phyloP scores from a whole-genome alignment of 1,140 invertebrate species.

The Drosophila paulistorum region DNA sequence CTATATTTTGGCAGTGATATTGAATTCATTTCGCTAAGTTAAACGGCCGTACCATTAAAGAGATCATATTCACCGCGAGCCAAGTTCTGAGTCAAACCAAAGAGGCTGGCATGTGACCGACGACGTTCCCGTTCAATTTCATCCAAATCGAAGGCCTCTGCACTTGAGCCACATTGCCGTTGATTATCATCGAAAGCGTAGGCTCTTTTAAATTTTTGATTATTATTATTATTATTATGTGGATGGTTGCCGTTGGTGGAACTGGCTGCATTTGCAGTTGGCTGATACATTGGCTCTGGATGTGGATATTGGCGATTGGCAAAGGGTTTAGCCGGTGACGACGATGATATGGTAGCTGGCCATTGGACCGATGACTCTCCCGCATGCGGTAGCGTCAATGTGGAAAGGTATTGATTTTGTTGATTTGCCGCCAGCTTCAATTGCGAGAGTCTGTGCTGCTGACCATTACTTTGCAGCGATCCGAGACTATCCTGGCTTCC shows the following conservation, averaged over 20 bases:
- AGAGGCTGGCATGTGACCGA: constrained; percentile 80
- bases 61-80: constrained; percentile 65
- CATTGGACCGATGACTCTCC: constrained; percentile 56
- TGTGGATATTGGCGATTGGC: constrained; percentile 39
- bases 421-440: constrained; percentile 54
- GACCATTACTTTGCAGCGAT: constrained; percentile 60
- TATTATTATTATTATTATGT: neutral
- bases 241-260: neutral
- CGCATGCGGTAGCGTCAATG: constrained; percentile 50
- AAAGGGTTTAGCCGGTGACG: constrained; percentile 71
- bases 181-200: constrained; percentile 78
- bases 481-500: constrained; percentile 65
- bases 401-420: constrained; percentile 63
- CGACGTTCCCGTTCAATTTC: constrained; percentile 76
- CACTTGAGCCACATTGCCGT: constrained; percentile 43
- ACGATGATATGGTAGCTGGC: constrained; percentile 78
- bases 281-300: constrained; percentile 47
- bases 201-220: constrained; percentile 69
- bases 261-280: constrained; percentile 1
- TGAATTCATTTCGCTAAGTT: neutral
- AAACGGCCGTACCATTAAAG: constrained; percentile 81
- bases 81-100: constrained; percentile 32
- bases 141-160: constrained; percentile 75
- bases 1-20: too few relatives aligned
- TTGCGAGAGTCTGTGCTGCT: constrained; percentile 51